Conservation (phyloP, 2,888 invertebrate genomes). For the Melolontha melolontha region DNA sequence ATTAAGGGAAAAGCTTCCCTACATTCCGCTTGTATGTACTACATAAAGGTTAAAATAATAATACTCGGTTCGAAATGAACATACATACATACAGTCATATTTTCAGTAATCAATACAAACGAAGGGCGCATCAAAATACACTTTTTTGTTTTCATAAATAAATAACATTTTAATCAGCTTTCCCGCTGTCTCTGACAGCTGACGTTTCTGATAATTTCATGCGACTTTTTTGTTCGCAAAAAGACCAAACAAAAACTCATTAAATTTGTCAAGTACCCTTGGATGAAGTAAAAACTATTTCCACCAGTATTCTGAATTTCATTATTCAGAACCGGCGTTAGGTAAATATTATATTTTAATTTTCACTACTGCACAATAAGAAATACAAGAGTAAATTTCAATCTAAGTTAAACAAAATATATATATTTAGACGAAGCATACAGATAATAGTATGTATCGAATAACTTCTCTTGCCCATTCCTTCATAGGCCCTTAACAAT, state of each 20-base stretch:
- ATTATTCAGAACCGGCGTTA: slow-evolving; percentile 11
- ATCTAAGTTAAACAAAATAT: no score
- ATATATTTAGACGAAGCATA: no score
- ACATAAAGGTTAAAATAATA: no score
- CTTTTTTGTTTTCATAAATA: slow-evolving; percentile 32
- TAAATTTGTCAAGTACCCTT: slow-evolving; percentile 28
- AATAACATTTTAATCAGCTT: slow-evolving; percentile 39
- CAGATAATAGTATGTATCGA: no score
- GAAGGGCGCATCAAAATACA: slow-evolving; percentile 8
- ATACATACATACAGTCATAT: not conserved
- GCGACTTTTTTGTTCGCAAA: slow-evolving; percentile 26
- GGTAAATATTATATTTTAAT: not conserved
- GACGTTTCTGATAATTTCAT: slow-evolving; percentile 32
- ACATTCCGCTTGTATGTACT: no score
- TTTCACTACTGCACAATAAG: no score
- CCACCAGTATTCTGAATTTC: not conserved
- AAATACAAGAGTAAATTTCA: no score
- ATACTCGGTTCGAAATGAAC: not conserved
- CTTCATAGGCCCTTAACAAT: no score
- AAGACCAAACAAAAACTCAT: slow-evolving; percentile 28
- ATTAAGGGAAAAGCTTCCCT: no score
- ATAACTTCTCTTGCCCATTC: no score
- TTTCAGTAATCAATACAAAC: slow-evolving; percentile 32
- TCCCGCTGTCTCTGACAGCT: slow-evolving; percentile 31
- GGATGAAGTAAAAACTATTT: slow-evolving; percentile 24